Base-by-base conservation (phyloP, 1,140 invertebrate genomes). In the Myzus persicae region DNA sequence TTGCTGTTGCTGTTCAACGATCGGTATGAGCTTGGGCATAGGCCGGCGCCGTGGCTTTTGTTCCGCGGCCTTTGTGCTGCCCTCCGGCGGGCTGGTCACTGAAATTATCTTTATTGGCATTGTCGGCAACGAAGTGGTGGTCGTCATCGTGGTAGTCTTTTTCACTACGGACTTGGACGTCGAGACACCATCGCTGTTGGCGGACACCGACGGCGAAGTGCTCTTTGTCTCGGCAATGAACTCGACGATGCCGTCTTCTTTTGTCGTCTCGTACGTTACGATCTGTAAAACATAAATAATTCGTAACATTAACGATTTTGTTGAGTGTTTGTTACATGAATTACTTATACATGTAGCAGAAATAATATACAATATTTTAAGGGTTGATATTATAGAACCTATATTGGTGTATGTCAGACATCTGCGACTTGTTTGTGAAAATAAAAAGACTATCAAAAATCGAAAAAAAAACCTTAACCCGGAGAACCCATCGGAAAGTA, bases 21-120 rank as follows among this genome's bases (percentile, higher is more conserved):
- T 96, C 1, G 97, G 97, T 94, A 97, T 97, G 11, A 97, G 95
- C 94, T 97, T 97, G 54, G 97, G 97, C 94, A 97, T 96, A 0
- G 97, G 97, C 67, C 97, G 95, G 0, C 97, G 97, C 59, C 97
- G 95, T 42, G 96, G 96, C 91, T 96, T 97, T 40, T 93, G 95
- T 94, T 93, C 95, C 93, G 93, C 95, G 44, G 90, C 90, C 22
- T 88, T 87, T 31, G 4, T 87, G 31, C 1, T 48, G 85, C 26
- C 42, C 42, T 87, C 26, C 11, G 18, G 42, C n/a, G 87, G 20
- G 0, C 31, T 48, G 7, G 44, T 51, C 20, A 88, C n/a, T 18
- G 44, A 48, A 24, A 48, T 84, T 0, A 48, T 38, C n/a, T 46
- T 38, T 44, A 44, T n/a, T 24, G 87, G 48, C 20, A 48, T 5